Base-by-base conservation (phyloP, 2,888 invertebrate genomes). In the Eupithecia tripunctaria region DNA sequence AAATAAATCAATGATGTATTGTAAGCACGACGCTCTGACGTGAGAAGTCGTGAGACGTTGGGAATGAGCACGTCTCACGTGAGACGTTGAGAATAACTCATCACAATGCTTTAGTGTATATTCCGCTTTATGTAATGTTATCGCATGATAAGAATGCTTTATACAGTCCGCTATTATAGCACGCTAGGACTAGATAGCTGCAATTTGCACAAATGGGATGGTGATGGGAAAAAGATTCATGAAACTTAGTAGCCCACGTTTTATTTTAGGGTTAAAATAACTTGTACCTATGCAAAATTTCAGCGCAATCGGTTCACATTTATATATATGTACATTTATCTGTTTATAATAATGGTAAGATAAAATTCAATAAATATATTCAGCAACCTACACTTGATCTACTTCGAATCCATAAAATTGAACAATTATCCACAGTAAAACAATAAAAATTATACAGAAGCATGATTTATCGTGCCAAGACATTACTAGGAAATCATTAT, bases 111-210 rank as follows among this genome's bases (percentile, higher is more conserved):
- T n/a, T 18, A 18, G 29, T 29, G 29, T 59, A 27, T 10, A 59
- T 2, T 27, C 27, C 0, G 29, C 60, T 60, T 60, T 60, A 66
- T 76, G 68, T 72, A 64, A n/a, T 59, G 69, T 67, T 51, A 74
- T 78, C 66, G 78, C 78, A 74, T 78, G 78, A 68, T 76, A 71
- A 67, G 70, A 72, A 75, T 59, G 68, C 65, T 70, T 76, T 76
- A 73, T 69, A 70, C 66, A 74, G 70, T 51, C 63, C 7, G n/a
- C 68, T 69, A 43, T 76, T 76, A 77, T 76, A 70, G 69, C 71
- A 73, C 64, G 74, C 29, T 32, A 59, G 32, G 70, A 47, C 68
- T 43, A 74, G 74, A 74, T 69, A 60, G 59, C 70, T 38, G 70
- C 70, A 67, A 74, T 75, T 72, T 77, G 72, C 36, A 65, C 32